A percentile compares a stretch with the other conserved stretches of the same genome.
Conservation (phyloP, 2,113 vertebrate species). For the Orcinus orca region DNA sequence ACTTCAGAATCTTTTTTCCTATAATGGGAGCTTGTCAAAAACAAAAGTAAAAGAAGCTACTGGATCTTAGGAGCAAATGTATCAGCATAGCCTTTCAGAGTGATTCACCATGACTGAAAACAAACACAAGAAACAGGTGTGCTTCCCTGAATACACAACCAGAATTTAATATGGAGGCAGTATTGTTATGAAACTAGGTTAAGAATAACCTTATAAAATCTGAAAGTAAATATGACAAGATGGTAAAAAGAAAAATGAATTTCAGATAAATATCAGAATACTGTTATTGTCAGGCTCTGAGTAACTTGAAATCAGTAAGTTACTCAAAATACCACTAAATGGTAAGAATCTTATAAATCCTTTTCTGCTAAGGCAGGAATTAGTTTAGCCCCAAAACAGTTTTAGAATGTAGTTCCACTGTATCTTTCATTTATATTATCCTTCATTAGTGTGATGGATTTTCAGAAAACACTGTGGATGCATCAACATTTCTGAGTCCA, state of each 20-base stretch:
- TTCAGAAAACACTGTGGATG: conserved; percentile 27
- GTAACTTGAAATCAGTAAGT: conserved; percentile 19
- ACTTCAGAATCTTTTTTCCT: conserved; percentile 25
- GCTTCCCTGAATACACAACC: conserved; percentile 41
- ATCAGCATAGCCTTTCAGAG: neutral
- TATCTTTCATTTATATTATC: conserved; percentile 1
- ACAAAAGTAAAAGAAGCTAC: conserved; percentile 51
- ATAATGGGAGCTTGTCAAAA: neutral
- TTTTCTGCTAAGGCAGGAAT: conserved; percentile 22
- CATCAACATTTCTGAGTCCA: conserved; percentile 5
- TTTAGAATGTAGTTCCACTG: neutral
- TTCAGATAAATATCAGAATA: conserved; percentile 50
- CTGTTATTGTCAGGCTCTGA: conserved; percentile 19
- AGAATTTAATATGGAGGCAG: conserved; percentile 25
- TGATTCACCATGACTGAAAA: conserved; percentile 34
- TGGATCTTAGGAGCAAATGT: conserved; percentile 41
- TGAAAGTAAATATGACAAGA: conserved; percentile 46
- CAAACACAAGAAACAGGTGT: conserved; percentile 49
- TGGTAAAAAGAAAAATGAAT: conserved; percentile 41
- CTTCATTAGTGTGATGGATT: neutral
- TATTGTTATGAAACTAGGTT: conserved; percentile 27
- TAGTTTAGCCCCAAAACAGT: neutral
- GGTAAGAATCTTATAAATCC: conserved; percentile 5
- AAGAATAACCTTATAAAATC: conserved; percentile 13
- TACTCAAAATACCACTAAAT: conserved; percentile 42